Evolutionary conservation across 2,888 invertebrate genomes (phyloP).

Genomic region (Polydrusus pterygomalis): DNA sequence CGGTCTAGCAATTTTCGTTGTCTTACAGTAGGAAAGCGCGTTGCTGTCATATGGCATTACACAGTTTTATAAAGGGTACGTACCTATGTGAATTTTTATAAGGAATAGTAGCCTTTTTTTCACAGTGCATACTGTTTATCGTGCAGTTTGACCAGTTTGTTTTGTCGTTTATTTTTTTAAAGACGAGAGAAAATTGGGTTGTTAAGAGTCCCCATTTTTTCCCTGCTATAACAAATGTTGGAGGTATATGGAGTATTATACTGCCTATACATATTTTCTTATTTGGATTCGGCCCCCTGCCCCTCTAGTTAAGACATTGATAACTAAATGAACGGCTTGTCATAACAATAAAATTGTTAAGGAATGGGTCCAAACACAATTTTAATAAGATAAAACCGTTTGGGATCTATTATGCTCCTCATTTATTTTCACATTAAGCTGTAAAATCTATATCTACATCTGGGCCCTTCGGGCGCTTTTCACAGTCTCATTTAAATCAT

Average conservation of each 20-base stretch:
- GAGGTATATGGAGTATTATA: background rate
- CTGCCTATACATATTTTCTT: too few species aligned
- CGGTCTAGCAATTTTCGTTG: too few species aligned
- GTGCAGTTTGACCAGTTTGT: background rate
- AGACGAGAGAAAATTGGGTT: background rate
- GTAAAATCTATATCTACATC: background rate
- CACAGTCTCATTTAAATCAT: slow-evolving; percentile 17
- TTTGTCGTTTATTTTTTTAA: background rate
- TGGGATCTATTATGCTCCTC: background rate
- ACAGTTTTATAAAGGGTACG: too few species aligned
- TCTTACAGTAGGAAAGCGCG: too few species aligned
- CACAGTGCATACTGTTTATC: background rate
- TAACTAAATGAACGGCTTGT: too few species aligned
- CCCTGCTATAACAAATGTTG: background rate
- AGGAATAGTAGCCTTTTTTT: background rate
- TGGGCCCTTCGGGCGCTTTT: slow-evolving; percentile 3
- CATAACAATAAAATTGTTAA: too few species aligned
- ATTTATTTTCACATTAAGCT: background rate
- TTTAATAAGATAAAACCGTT: background rate
- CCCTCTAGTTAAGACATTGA: too few species aligned
- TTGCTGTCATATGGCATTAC: too few species aligned
- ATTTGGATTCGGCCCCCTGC: too few species aligned
- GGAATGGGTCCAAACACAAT: too few species aligned
- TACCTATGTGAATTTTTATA: too few species aligned
- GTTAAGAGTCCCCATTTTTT: background rate